A percentile compares a stretch with the other conserved stretches of the same genome.
Conservation (phyloP, 2,797 vertebrate genomes). For the Myotis myotis region DNA sequence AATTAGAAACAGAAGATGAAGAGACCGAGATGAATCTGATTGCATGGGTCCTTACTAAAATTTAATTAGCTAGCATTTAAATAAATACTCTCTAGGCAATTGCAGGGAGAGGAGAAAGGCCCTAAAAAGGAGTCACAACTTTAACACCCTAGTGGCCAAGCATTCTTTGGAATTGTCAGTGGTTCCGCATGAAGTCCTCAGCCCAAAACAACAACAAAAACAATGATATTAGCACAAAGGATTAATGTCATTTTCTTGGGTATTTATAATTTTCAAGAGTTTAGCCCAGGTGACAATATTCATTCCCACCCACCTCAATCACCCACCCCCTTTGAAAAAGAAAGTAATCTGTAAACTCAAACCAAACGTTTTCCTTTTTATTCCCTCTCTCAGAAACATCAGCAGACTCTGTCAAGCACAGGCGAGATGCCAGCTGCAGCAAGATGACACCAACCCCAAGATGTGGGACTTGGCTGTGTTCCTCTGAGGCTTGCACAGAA, state of each 20-base stretch:
- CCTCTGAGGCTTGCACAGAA: constrained; percentile 47
- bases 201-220: not conserved
- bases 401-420: constrained; percentile 22
- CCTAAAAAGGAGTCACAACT: not conserved
- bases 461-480: constrained; percentile 30
- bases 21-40: constrained; percentile 34
- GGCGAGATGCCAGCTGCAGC: not conserved
- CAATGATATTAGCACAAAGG: not conserved
- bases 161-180: not conserved
- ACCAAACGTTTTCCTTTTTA: constrained; percentile 35
- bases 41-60: constrained; percentile 50
- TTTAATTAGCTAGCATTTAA: constrained; percentile 63
- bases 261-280: not conserved
- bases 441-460: constrained; percentile 2
- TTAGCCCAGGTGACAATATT: not conserved
- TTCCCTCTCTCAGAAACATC: not conserved
- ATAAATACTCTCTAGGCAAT: constrained; percentile 26
- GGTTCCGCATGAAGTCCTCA: not conserved
- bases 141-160: not conserved
- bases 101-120: not conserved
- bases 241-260: constrained; percentile 25
- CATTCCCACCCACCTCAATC: not conserved
- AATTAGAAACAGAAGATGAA: constrained; percentile 63
- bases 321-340: not conserved
- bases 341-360: constrained; percentile 39